These are phyloP conservation scores for Paedocypris sp. DNA, from an alignment of 2,113 vertebrate species.

Conservation along the genomic window DNA sequence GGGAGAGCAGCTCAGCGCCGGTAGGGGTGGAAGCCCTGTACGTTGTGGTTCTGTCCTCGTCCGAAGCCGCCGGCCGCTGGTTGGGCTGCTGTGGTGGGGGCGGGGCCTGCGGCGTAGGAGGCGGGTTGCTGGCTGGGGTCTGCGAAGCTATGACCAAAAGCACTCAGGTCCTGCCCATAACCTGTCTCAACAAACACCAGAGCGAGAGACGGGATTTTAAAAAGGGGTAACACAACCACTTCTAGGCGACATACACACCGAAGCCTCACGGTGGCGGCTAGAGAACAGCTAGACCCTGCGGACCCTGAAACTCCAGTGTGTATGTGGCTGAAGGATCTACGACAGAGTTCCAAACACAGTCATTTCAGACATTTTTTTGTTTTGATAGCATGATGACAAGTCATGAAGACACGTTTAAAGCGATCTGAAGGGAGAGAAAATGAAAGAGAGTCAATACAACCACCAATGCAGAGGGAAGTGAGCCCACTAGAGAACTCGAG, in stretches of 20 bases:
- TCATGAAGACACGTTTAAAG: not conserved
- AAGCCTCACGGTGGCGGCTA: not conserved
- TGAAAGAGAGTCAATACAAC: not conserved
- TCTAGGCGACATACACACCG: not conserved
- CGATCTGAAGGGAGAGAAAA: not conserved
- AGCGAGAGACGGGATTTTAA: constrained; percentile 6
- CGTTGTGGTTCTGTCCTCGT: constrained; percentile 95
- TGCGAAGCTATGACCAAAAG: constrained; percentile 88
- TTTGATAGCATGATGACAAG: constrained; percentile 35
- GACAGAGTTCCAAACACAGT: not conserved
- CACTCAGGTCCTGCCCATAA: constrained; percentile 94
- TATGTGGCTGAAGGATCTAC: not conserved
- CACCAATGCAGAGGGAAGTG: not conserved
- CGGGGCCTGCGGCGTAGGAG: constrained; percentile 70
- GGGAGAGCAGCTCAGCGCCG: constrained; percentile 70
- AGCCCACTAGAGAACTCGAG: too few species aligned
- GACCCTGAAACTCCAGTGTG: not conserved
- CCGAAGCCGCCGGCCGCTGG: constrained; percentile 76
- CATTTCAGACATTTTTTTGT: constrained; percentile 18
- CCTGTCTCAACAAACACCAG: constrained; percentile 57
- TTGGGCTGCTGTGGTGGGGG: constrained; percentile 75
- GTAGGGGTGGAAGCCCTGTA: constrained; percentile 97
- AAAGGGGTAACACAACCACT: not conserved
- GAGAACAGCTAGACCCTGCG: too few species aligned
- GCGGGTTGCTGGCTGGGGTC: constrained; percentile 87